phyloP scores from a whole-genome alignment of 1,140 invertebrate genomes.

The Pentalonia nigronervosa region DNA sequence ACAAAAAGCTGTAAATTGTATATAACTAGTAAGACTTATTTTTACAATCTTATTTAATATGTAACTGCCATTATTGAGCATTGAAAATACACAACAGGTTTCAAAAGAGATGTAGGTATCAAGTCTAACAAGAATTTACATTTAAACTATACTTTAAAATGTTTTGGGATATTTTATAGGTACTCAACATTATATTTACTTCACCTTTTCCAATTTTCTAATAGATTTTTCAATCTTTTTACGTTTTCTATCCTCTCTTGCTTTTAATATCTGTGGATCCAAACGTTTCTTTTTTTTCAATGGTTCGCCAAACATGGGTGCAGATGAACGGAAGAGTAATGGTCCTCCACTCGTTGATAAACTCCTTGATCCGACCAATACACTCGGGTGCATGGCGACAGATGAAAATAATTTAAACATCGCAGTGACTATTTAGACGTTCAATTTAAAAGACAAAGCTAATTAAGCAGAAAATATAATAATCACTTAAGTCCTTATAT shows the following conservation, averaged over 20 bases:
- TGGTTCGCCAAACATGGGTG: slow-evolving; percentile 74
- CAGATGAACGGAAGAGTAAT: slow-evolving; percentile 17
- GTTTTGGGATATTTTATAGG: not conserved
- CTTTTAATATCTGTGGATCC: slow-evolving; percentile 79
- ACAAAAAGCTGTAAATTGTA: not conserved
- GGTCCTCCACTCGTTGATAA: slow-evolving; percentile 9
- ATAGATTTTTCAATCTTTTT: slow-evolving; percentile 86
- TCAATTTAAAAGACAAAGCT: not conserved
- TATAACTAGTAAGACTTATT: not conserved
- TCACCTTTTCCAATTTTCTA: slow-evolving; percentile 75
- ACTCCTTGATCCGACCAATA: not conserved
- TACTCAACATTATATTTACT: not conserved
- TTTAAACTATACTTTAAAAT: not conserved
- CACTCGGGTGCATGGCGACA: not conserved
- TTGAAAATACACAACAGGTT: no score
- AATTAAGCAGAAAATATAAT: not conserved
- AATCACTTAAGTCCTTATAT: not conserved
- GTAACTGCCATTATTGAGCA: no score
- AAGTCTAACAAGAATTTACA: not conserved
- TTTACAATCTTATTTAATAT: no score
- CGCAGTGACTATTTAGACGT: not conserved
- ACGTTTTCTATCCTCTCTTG: slow-evolving; percentile 79
- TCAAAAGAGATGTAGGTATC: not conserved
- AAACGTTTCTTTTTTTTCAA: slow-evolving; percentile 87
- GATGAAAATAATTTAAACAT: slow-evolving; percentile 45